These are phyloP conservation scores for Eudasyphora cyanicolor DNA, from an alignment of 2,888 invertebrate genomes.

Conservation along the genomic window DNA sequence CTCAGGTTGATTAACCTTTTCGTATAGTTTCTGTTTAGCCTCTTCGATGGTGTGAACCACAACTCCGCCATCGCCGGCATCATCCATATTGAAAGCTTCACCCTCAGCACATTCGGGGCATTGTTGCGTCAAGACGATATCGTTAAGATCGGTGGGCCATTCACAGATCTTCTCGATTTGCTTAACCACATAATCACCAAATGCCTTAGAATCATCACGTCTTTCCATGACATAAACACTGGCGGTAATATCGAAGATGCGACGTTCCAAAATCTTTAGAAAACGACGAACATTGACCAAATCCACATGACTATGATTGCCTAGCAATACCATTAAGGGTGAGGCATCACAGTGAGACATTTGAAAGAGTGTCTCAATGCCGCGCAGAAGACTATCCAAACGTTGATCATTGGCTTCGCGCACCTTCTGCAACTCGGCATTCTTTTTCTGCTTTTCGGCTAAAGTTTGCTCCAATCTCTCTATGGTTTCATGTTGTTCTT, in stretches of 20 bases:
- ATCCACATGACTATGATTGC: slow-evolving; percentile 83
- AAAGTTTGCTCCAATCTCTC: slow-evolving; percentile 70
- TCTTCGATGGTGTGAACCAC: slow-evolving; percentile 70
- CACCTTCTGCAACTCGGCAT: slow-evolving; percentile 66
- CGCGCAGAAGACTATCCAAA: slow-evolving; percentile 71
- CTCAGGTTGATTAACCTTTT: slow-evolving; percentile 78
- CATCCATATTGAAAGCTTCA: slow-evolving; percentile 78
- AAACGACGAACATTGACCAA: slow-evolving; percentile 82
- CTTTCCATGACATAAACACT: slow-evolving; percentile 80
- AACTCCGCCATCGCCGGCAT: slow-evolving; percentile 73
- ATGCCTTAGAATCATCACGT: slow-evolving; percentile 65
- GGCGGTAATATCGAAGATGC: slow-evolving; percentile 81
- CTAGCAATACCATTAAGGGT: slow-evolving; percentile 81
- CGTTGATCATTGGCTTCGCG: slow-evolving; percentile 70
- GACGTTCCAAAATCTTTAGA: slow-evolving; percentile 81
- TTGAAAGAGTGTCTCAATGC: slow-evolving; percentile 76
- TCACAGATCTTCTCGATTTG: slow-evolving; percentile 75
- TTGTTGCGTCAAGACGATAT: slow-evolving; percentile 79
- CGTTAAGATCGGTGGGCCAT: slow-evolving; percentile 80
- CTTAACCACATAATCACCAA: slow-evolving; percentile 76
- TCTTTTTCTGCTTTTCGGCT: slow-evolving; percentile 68
- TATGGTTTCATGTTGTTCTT: slow-evolving; percentile 73
- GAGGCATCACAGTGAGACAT: slow-evolving; percentile 81
- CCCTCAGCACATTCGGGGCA: slow-evolving; percentile 80
- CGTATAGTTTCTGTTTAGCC: slow-evolving; percentile 74